A percentile compares a stretch with the other conserved stretches of the same genome.
Conservation (phyloP, 2,888 invertebrate genomes). For the Leptopterna dolabrata region DNA sequence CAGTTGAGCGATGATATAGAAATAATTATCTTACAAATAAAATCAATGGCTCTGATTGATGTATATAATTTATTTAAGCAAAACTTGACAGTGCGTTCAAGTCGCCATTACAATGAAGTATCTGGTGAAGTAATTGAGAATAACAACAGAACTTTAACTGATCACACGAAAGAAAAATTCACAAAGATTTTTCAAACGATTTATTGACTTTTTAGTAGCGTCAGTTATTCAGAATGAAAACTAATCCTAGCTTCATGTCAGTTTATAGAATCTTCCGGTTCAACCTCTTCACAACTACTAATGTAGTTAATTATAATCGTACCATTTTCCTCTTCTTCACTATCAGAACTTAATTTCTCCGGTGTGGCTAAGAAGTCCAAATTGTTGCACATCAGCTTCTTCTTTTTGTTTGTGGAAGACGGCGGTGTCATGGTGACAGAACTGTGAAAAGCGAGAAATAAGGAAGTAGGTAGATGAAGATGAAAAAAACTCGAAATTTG, state of each 20-base stretch:
- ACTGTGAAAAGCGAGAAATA: not conserved
- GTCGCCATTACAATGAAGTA: no score
- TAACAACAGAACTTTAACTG: no score
- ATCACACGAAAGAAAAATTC: no score
- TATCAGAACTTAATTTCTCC: not conserved
- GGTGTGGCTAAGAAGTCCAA: constrained; percentile 20
- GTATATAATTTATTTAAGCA: no score
- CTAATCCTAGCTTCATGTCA: no score
- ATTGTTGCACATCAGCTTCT: not conserved
- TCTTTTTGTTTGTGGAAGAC: constrained; percentile 26
- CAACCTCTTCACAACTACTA: not conserved
- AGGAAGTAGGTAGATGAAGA: not conserved
- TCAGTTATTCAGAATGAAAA: not conserved
- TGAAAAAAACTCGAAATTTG: not conserved
- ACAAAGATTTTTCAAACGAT: not conserved
- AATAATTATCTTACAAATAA: no score
- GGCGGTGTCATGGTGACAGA: constrained; percentile 50
- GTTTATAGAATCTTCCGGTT: not conserved
- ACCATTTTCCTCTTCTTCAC: constrained; percentile 28
- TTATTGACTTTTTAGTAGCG: not conserved
- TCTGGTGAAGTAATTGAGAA: no score
- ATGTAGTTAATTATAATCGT: not conserved
- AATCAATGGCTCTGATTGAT: no score
- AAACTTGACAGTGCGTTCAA: no score
- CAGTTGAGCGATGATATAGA: no score